phyloP scores from a whole-genome alignment of 2,113 vertebrate species.

The Etheostoma spectabile region DNA sequence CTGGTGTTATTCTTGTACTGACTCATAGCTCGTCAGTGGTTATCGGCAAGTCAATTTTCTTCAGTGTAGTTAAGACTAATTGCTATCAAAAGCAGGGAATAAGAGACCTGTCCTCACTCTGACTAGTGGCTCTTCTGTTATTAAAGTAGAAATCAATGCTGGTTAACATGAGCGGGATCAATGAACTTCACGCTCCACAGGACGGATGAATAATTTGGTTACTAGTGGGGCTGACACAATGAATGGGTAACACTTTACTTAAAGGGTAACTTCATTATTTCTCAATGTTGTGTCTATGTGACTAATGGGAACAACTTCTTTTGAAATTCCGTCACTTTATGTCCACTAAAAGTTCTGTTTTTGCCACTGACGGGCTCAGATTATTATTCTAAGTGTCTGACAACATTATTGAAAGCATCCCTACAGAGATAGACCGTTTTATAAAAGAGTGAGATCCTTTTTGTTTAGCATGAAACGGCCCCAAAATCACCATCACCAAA shows the following conservation, averaged over 20 bases:
- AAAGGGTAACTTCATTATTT: too few species aligned
- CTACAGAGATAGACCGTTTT: too few species aligned
- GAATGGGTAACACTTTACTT: constrained; percentile 5
- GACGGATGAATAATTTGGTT: constrained; percentile 48
- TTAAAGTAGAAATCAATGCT: constrained; percentile 68
- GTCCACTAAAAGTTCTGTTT: too few species aligned
- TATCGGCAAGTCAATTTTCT: constrained; percentile 35
- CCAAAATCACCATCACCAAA: too few species aligned
- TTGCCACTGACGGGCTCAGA: too few species aligned
- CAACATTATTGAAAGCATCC: too few species aligned
- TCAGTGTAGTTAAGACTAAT: constrained; percentile 53
- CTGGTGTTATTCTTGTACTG: constrained; percentile 19
- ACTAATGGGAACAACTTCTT: too few species aligned
- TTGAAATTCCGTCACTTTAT: too few species aligned
- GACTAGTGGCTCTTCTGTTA: constrained; percentile 51
- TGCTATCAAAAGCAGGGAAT: constrained; percentile 19
- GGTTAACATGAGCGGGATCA: constrained; percentile 62
- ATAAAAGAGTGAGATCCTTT: too few species aligned
- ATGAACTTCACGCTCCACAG: constrained; percentile 38
- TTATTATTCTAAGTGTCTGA: too few species aligned
- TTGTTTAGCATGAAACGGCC: too few species aligned
- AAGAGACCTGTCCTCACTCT: constrained; percentile 30
- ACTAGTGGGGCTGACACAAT: constrained; percentile 21
- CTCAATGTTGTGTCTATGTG: too few species aligned
- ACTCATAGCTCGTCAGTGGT: constrained; percentile 27